Base-by-base conservation (phyloP, 2,113 vertebrate species). In the Gopherus flavomarginatus region DNA sequence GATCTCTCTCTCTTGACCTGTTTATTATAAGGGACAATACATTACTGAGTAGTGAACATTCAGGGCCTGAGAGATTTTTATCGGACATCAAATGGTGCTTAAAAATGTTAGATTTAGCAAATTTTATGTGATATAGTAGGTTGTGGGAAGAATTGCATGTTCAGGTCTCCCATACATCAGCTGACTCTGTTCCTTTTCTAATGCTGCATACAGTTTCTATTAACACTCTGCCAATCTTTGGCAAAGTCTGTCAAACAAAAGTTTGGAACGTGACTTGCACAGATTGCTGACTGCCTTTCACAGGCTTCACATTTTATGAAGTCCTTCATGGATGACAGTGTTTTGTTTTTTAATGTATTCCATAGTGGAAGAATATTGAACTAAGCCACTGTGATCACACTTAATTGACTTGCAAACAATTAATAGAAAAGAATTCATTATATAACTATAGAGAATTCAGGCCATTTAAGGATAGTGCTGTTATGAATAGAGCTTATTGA, bases 161-260 rank as follows among this genome's bases (percentile, higher is more conserved):
- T 95, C 95, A 96, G 89, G 69, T 94, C 95, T 95, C 95, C 94
- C 92, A 59, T 81, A 92, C 85, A 97, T 97, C 97, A 98, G 96
- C 95, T 98, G 97, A 98, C 94, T 95, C 84, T 83, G 81, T 96
- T 97, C 94, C 78, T 85, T 98, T 97, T 96, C 93, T 96, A 97
- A 95, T 95, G 97, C 96, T 78, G 90, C 97, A 88, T 97, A 97
- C 94, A 98, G 94, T 97, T 97, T 96, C 96, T 96, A 79, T 98
- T 98, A 98, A 97, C 95, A 97, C 82, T 91, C 93, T 97, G 96
- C 94, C 96, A 97, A 38, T 94, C 95, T 97, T 98, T 98, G 97
- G 97, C 96, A 98, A 98, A 97, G 90, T 98, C 96, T 93, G 91
- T 96, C 90, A 96, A 95, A 98, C 95, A 97, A 98, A 98, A 95